Percentiles rank a stretch among this genome's conserved stretches.
phyloP scores from a whole-genome alignment of 1,140 invertebrate genomes.

The Whitmania pigra region DNA sequence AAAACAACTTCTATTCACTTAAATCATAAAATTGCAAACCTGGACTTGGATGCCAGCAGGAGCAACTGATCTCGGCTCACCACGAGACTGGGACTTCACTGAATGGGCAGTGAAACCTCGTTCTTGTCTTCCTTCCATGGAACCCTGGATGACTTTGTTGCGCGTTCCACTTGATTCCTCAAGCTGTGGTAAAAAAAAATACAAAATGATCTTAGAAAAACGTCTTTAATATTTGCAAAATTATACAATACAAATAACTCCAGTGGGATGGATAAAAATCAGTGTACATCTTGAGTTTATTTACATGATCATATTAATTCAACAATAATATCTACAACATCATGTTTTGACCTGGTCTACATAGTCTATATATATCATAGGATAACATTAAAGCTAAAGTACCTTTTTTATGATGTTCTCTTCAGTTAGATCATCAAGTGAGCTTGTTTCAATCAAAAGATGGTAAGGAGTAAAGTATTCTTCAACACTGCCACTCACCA shows the following conservation, averaged over 20 bases:
- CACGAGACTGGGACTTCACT: neutral
- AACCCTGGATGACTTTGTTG: slow-evolving; percentile 32
- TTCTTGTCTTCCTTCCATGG: slow-evolving; percentile 29
- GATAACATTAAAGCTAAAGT: neutral
- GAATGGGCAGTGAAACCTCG: slow-evolving; percentile 32
- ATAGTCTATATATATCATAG: no score
- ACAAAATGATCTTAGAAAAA: neutral
- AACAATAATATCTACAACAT: neutral
- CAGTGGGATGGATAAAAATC: no score
- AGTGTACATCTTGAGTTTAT: no score
- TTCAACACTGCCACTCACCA: slow-evolving; percentile 34
- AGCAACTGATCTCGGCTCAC: slow-evolving; percentile 13
- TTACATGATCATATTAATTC: neutral
- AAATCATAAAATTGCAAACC: slow-evolving; percentile 24
- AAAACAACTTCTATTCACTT: slow-evolving; percentile 16
- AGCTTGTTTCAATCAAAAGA: slow-evolving; percentile 30
- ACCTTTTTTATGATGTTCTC: slow-evolving; percentile 34
- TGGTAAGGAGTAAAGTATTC: slow-evolving; percentile 33
- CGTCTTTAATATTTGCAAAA: no score
- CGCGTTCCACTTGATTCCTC: slow-evolving; percentile 33
- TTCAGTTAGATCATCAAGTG: slow-evolving; percentile 30
- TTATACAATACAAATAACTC: no score
- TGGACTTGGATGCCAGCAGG: slow-evolving; percentile 29
- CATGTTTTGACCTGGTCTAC: no score
- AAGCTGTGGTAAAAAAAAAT: slow-evolving; percentile 25